Conservation (phyloP, 2,888 invertebrate species). For the Plagodis pulveraria region DNA sequence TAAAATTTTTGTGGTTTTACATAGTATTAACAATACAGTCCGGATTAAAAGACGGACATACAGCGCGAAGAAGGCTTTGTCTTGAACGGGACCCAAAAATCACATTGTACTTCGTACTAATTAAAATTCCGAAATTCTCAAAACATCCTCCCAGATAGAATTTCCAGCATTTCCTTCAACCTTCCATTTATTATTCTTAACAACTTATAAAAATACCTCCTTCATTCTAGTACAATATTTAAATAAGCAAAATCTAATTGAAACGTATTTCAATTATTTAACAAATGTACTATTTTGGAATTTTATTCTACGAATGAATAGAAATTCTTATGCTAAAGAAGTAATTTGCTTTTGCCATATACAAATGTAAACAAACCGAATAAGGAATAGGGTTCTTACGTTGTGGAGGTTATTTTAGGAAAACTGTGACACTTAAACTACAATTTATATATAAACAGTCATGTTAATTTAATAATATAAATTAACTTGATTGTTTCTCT, state of each 20-base stretch:
- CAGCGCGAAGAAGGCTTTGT: too few relatives aligned
- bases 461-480: too few relatives aligned
- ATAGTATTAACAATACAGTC: too few relatives aligned
- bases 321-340: conserved; percentile 11
- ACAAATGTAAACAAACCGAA: background rate
- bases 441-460: too few relatives aligned
- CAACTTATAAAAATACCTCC: conserved; percentile 4
- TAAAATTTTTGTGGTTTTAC: too few relatives aligned
- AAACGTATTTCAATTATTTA: conserved; percentile 8
- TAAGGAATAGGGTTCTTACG: background rate
- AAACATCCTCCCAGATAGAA: background rate
- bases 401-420: too few relatives aligned
- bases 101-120: too few relatives aligned
- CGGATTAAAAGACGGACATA: too few relatives aligned
- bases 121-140: too few relatives aligned
- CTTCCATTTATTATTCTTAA: background rate
- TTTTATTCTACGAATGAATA: conserved; percentile 8
- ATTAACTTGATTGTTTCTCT: too few relatives aligned
- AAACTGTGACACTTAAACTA: too few relatives aligned
- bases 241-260: conserved; percentile 10
- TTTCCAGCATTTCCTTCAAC: conserved; percentile 3
- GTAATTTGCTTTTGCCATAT: conserved; percentile 7
- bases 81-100: too few relatives aligned
- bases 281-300: conserved; percentile 1
- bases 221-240: conserved; percentile 3